Evolutionary conservation across 2,113 vertebrate species (phyloP), one percentile per base, ranked within the genome.

Genomic region (Anolis carolinensis): DNA sequence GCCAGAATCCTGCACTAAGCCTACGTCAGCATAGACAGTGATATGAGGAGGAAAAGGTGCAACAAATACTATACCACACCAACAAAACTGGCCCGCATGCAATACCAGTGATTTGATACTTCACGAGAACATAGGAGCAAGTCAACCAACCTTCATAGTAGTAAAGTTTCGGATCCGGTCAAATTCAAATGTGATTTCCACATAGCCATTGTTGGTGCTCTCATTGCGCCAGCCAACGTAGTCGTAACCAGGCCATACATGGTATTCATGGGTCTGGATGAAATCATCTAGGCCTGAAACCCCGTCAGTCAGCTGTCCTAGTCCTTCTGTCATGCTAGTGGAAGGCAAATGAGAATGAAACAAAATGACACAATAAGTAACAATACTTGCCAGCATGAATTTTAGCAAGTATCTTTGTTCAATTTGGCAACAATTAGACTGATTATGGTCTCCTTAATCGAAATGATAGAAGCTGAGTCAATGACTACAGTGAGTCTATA

Each of bases 161-260:
- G 98, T 98, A 94, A 99, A 99, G 94, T 99, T 99, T 91, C 98
- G 94, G 89, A 99, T 94, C 70, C 96, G 97, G 94, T 99, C 98
- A 0, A 99, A 99, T 82, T 99, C 97, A 5, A 99, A 99, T 90
- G 96, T 97, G 89, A 98, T 98, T 96, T 99, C 98, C 70, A 99
- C 96, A 1, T 97, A 98, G 87, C 97, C 97, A 0, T 95, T 95
- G 1, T 96, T 78, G 0, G 97, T 97, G 81, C 97, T 99, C 90
- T 97, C 97, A 0, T 99, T 99, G 91, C 94, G 96, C 99, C 99
- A 99, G 83, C 99, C 99, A 67, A 99, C 97, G 0, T 99, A 99
- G 96, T 99, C 99, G 0, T 99, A 99, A 32, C 99, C 99, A 0
- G 98, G 98, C 98, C 98, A 98, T 88, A 97, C 96, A 0, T 97